A percentile compares a stretch with the other conserved stretches of the same genome.
Conservation (phyloP, 2,113 vertebrate species). For the Phrynosoma platyrhinos region DNA sequence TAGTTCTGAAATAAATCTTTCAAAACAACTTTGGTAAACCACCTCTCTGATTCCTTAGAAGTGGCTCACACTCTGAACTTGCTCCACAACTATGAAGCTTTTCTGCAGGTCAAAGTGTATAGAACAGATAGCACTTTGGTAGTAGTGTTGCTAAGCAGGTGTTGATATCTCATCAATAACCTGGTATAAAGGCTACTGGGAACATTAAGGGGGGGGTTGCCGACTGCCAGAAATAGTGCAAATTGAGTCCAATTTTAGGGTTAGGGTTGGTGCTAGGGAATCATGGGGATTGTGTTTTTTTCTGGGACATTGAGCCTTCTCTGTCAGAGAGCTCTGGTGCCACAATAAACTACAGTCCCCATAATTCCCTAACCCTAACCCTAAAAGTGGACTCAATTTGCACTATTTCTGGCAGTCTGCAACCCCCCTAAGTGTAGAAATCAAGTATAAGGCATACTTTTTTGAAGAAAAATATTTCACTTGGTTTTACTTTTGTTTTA, state of each 20-base stretch:
- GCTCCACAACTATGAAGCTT: not conserved
- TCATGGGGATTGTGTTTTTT: no score
- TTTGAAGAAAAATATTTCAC: not conserved
- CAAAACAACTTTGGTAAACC: not conserved
- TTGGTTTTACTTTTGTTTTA: not conserved
- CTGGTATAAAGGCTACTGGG: not conserved
- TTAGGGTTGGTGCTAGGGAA: no score
- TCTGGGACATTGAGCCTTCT: no score
- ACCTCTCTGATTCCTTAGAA: no score
- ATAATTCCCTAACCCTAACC: no score
- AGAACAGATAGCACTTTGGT: not conserved
- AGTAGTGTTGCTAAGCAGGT: not conserved
- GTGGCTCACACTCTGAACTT: not conserved
- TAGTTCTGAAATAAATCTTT: not conserved
- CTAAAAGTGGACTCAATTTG: no score
- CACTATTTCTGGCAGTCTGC: no score
- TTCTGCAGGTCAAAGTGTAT: not conserved
- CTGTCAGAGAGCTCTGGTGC: no score
- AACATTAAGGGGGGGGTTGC: not conserved
- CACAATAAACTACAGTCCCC: no score
- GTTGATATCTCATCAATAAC: not conserved
- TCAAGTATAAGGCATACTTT: not conserved
- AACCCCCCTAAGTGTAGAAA: no score
- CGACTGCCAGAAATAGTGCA: no score
- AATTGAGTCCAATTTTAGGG: no score